Evolutionary conservation across 2,888 invertebrate genomes (phyloP).

Genomic region (Empis stercorea): DNA sequence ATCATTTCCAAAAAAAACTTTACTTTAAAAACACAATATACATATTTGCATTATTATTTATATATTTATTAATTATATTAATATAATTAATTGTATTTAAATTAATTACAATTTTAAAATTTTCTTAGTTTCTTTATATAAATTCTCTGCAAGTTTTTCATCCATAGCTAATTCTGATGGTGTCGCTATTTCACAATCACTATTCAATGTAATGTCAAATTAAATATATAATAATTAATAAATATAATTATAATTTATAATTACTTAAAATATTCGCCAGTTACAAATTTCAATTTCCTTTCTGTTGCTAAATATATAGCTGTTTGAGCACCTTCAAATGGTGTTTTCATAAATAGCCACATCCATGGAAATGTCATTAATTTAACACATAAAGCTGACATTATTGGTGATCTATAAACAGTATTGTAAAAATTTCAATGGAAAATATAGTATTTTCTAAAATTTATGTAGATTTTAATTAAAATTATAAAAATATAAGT

Average conservation of each 20-base stretch:
- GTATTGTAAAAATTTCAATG: too few species aligned
- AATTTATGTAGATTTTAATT: too few species aligned
- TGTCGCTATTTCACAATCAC: constrained; percentile 44
- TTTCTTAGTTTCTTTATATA: constrained; percentile 31
- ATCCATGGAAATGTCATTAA: constrained; percentile 51
- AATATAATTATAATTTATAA: constrained; percentile 12
- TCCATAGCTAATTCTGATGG: constrained; percentile 41
- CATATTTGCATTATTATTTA: too few species aligned
- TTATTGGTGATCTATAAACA: constrained; percentile 32
- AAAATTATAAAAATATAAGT: not conserved
- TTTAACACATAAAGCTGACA: constrained; percentile 39
- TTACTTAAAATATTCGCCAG: constrained; percentile 58
- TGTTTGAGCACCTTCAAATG: constrained; percentile 56
- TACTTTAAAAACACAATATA: too few species aligned
- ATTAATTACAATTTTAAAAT: constrained; percentile 27
- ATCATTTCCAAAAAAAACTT: too few species aligned
- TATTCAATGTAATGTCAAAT: constrained; percentile 26
- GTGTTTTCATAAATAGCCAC: constrained; percentile 54
- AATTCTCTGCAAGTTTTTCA: constrained; percentile 38
- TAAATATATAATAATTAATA: constrained; percentile 6
- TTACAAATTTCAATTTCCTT: constrained; percentile 43
- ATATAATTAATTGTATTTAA: constrained; percentile 11
- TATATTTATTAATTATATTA: too few species aligned
- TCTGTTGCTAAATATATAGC: constrained; percentile 51
- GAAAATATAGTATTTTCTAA: too few species aligned